Conservation (phyloP, 2,888 invertebrate genomes). For the Meta bourneti region DNA sequence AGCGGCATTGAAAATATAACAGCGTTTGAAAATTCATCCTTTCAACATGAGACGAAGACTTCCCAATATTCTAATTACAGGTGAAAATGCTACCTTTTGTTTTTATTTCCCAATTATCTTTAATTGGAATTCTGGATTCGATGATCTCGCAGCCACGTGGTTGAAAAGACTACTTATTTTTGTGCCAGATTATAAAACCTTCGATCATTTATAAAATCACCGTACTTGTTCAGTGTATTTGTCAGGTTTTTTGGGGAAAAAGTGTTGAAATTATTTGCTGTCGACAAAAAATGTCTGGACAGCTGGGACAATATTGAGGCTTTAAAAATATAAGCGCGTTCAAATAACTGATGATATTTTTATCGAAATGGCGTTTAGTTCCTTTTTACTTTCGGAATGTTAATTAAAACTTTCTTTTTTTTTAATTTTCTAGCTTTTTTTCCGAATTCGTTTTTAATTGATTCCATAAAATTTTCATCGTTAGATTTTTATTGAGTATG, state of each 20-base stretch:
- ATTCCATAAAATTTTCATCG: background rate
- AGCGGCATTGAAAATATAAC: background rate
- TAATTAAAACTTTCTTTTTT: background rate
- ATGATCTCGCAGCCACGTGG: constrained; percentile 24
- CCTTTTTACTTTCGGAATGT: background rate
- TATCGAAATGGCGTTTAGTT: background rate
- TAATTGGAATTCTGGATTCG: background rate
- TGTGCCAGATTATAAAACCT: background rate
- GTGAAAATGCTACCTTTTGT: background rate
- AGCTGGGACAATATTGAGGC: background rate
- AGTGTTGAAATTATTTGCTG: background rate
- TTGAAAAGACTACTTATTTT: background rate
- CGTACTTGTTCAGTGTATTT: background rate
- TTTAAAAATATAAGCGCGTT: background rate
- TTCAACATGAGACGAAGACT: constrained; percentile 28
- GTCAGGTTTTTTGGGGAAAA: background rate
- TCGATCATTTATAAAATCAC: background rate
- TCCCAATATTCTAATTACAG: constrained; percentile 61
- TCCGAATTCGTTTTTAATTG: background rate
- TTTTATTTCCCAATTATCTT: background rate
- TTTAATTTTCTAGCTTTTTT: background rate
- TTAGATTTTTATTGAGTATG: background rate
- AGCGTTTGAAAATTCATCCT: background rate
- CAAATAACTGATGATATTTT: background rate
- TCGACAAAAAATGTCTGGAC: background rate